Evolutionary conservation across 2,113 vertebrate genomes (phyloP).

Genomic region (Desmodus rotundus): DNA sequence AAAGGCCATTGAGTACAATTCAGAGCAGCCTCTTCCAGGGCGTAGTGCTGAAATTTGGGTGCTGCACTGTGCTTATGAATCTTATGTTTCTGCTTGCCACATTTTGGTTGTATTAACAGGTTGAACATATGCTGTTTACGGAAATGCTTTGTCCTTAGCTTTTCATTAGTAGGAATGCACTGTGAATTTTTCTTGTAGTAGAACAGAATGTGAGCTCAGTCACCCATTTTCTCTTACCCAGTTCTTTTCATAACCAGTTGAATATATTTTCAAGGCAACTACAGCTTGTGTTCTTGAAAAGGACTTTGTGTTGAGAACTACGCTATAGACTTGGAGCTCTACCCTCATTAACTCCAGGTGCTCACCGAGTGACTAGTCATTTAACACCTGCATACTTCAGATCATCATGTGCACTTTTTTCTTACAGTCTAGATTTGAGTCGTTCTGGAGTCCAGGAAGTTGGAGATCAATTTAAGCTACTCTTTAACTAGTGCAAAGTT

Average conservation of each 20-base stretch:
- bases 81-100: conserved; percentile 71
- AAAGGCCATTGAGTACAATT: background rate
- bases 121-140: background rate
- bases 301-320: background rate
- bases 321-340: background rate
- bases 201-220: background rate
- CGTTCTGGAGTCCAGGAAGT: background rate
- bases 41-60: background rate
- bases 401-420: background rate
- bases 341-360: background rate
- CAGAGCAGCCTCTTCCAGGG: background rate
- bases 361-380: background rate
- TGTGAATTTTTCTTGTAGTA: background rate
- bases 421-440: background rate
- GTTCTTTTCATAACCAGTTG: background rate
- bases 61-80: conserved; percentile 29
- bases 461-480: background rate
- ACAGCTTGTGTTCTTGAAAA: background rate
- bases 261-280: background rate
- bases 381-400: background rate
- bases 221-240: background rate
- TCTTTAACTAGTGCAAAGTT: conserved; percentile 9
- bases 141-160: background rate
- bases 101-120: conserved; percentile 47
- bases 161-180: background rate